Conservation (phyloP, 2,797 vertebrate genomes). For the Schizothorax lantsangensis region DNA sequence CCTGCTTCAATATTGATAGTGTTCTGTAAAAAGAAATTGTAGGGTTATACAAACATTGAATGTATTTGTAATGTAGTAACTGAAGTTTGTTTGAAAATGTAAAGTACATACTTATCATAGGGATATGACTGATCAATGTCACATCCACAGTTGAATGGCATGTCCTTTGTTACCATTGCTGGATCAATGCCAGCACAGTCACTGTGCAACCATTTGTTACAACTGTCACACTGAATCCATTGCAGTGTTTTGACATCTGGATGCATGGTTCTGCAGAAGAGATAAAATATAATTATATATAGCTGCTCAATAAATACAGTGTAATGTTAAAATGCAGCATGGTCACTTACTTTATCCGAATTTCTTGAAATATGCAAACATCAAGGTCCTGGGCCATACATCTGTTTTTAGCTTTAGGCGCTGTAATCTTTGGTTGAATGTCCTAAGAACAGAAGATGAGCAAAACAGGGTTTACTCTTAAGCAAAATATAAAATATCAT, state of each 20-base stretch:
- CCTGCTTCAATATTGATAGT: background rate
- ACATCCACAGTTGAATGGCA: slow-evolving; percentile 14
- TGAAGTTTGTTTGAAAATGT: background rate
- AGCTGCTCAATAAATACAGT: background rate
- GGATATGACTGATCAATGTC: background rate
- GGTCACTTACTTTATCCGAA: background rate
- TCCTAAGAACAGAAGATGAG: background rate
- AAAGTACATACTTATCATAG: background rate
- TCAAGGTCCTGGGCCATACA: slow-evolving; percentile 14
- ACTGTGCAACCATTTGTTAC: slow-evolving; percentile 17
- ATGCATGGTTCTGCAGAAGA: slow-evolving; percentile 21
- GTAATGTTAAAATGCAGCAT: background rate
- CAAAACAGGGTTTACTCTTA: background rate
- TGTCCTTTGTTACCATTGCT: background rate
- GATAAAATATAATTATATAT: background rate
- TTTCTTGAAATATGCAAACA: slow-evolving; percentile 20
- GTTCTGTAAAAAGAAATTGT: background rate
- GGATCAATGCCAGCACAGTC: slow-evolving; percentile 4
- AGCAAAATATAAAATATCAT: background rate
- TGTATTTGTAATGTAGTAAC: background rate
- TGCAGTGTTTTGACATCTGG: background rate
- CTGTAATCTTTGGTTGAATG: background rate
- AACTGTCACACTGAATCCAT: slow-evolving; percentile 29
- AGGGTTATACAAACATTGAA: background rate
- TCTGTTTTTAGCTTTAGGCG: background rate